Base-by-base conservation (phyloP, 2,888 invertebrate species). In the Anoplius nigerrimus region DNA sequence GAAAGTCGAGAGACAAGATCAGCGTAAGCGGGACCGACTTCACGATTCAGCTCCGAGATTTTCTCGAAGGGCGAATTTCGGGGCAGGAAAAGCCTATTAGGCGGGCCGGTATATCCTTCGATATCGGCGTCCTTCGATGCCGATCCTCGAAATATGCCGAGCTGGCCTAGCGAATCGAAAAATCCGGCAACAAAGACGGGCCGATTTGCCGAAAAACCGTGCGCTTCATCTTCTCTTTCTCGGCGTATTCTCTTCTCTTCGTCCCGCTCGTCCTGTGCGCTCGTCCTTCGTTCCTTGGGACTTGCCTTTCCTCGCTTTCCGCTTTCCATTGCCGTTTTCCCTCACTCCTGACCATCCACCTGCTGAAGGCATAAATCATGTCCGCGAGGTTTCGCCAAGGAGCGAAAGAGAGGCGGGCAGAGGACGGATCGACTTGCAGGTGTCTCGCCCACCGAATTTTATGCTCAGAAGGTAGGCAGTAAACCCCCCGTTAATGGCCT, bases 331-430 rank as follows among this genome's bases (percentile, higher is more conserved):
- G 34, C 34, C 34, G 8, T 34, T 34, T n/a, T 34, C 34, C 34
- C 34, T 34, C 34, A 34, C 34, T 34, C 11, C 34, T 6, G 34
- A 6, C 34, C 34, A 11, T 20, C 82, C 84, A 85, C 86, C 86
- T 86, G 86, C 78, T 78, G 67, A 73, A 82, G 76, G 78, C 79
- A 84, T 83, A 84, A 84, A 84, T 85, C 84, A 82, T 71, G 27
- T 53, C 66, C 46, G 45, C 21, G 16, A 53, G 54, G 56, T 64
- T n/a, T 57, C 68, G 59, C 61, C 65, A 53, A 55, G 45, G 48
- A 48, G 48, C n/a, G 48, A 69, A 52, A 62, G 62, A 45, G 18
- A 58, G 42, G 54, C 62, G 24, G 60, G 46, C 66, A 27, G 63
- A 58, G 13, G 20, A 53, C 66, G 58, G 65, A 71, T 67, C 65